Evolutionary conservation across 2,113 vertebrate species (phyloP), one percentile per base, ranked within the genome.

Genomic region (Machaerirhynchus nigripectus): DNA sequence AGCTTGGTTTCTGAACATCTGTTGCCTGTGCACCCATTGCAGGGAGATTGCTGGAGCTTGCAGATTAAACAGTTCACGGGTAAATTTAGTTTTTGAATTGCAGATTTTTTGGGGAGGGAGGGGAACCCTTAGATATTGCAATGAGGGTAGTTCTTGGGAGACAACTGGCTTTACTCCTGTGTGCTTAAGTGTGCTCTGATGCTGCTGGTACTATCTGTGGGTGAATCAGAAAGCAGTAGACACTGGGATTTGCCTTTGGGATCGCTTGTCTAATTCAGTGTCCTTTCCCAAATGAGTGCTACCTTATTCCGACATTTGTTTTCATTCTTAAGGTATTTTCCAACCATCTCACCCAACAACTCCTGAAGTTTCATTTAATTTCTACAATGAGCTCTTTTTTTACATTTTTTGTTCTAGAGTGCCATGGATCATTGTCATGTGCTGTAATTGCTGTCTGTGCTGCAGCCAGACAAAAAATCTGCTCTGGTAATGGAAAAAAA

Each of bases 71-170:
- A 63, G 39, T 86, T 76, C 84, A 63, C 95, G 95, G 89, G 61
- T 75, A 96, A 93, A 83, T 85, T 59, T 20, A 26, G 23, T 19
- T 81, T 90, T 93, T 95, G 93, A 90, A 95, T 94, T 94, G 95
- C 87, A 94, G 89, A 93, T 91, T 67, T 70, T 84, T 46, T 8
- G 1, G 5, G 30, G 39, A 15, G 9, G 2, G 11, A 13, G 9
- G 16, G 47, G 8, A 42, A 24, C 39, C 16, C 52, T 59, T 75
- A 52, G 69, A 11, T 75, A 16, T 37, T 89, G 74, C 40, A 24
- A 1, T 18, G 79, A 55, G 46, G 23, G 42, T 40, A 42, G 35
- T 7, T 56, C 49, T 82, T 77, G 60, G 64, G 60, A 91, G 64
- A 31, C 23, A 50, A 19, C 40, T 49, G 35, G 33, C 30, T 89